Base-by-base conservation (phyloP, 2,113 vertebrate genomes). In the Bucco capensis region DNA sequence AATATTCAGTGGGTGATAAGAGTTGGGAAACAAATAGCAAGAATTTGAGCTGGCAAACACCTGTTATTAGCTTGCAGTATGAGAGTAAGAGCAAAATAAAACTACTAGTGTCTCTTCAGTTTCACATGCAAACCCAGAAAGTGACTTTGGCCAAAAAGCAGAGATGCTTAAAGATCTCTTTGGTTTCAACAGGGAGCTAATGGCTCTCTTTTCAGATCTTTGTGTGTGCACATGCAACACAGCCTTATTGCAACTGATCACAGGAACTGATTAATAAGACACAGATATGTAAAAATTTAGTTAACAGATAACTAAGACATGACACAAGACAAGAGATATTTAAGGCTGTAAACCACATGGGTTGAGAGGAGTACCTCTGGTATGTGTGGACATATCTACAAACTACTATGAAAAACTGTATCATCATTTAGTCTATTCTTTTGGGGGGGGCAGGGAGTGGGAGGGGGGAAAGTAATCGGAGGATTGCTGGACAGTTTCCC, bases 401-500 rank as follows among this genome's bases (percentile, higher is more conserved):
- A 65, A 42, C 31, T 49, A 65, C 31, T 62, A 58, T 89, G 53
- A 72, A 33, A 86, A 94, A 76, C 10, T 21, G 7, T 0, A 8
- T 47, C 66, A 87, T 57, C 27, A 62, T 75, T 86, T 74, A 70
- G 33, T 58, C 65, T 70, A 23, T 25, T 17, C 35, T 58, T 78
- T 35, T 22, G 50, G 35, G n/a, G 14, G 14, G 7, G 40, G 19
- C 19, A 3, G 17, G 19, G 49, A 8, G 21, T 7, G 8, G 10
- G 8, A 30, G 8, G 3, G 12, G 16, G 13, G 5, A 17, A 37
- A 31, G 37, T 53, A 8, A 85, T 78, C 40, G 69, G 61, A 87
- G 57, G 81, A 82, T 61, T 92, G 81, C 44, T 92, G 87, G 81
- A 89, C 54, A 79, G 49, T 61, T 92, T 95, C 89, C 89, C 70